Conservation (phyloP, 1,140 invertebrate genomes). For the Megalopta genalis region DNA sequence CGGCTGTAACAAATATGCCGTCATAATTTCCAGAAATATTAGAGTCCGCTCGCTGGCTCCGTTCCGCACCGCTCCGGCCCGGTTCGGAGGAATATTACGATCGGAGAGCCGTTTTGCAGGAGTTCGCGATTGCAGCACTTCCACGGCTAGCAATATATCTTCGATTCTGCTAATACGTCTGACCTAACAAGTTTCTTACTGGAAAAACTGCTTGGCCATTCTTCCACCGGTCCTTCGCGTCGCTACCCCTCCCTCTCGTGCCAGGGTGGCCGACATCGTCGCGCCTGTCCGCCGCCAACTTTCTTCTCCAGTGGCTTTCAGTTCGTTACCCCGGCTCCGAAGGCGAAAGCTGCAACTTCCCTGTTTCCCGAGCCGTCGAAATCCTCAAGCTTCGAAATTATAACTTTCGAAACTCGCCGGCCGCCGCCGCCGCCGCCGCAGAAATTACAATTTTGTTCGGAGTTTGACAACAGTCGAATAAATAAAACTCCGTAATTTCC, state of each 20-base stretch:
- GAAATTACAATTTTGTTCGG: too few relatives aligned
- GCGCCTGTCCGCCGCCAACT: conserved; percentile 16
- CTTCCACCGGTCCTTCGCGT: conserved; percentile 26
- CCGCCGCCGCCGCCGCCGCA: too few relatives aligned
- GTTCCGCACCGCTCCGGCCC: neutral
- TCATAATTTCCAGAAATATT: conserved; percentile 23
- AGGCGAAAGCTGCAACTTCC: neutral
- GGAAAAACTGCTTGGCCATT: conserved; percentile 46
- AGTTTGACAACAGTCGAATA: too few relatives aligned
- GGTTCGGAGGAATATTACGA: conserved; percentile 21
- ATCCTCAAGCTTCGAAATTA: too few relatives aligned
- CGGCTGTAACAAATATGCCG: neutral
- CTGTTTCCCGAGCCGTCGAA: too few relatives aligned
- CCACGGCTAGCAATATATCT: conserved; percentile 41
- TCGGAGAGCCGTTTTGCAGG: neutral
- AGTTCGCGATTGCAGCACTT: conserved; percentile 13
- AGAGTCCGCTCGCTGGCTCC: too few relatives aligned
- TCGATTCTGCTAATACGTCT: conserved; percentile 55
- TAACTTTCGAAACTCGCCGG: too few relatives aligned
- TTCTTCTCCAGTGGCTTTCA: conserved; percentile 39
- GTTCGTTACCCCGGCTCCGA: too few relatives aligned
- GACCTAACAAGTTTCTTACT: conserved; percentile 54
- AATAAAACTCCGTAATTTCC: too few relatives aligned
- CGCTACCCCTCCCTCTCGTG: neutral
- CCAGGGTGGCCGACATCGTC: conserved; percentile 2